These are phyloP conservation scores for Notocelia uddmanniana DNA, from an alignment of 2,888 invertebrate genomes.

Conservation along the genomic window DNA sequence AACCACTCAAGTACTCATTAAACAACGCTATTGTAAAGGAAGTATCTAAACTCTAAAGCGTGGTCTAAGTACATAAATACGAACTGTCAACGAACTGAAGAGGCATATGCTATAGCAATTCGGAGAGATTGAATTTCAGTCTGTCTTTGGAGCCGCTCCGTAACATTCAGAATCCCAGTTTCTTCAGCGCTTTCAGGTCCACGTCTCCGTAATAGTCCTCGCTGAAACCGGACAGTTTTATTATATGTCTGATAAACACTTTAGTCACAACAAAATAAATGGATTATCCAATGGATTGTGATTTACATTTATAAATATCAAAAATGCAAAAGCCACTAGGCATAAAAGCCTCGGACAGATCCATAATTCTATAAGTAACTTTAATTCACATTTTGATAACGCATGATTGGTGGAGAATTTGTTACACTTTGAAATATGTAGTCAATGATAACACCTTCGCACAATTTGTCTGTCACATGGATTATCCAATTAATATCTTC, in stretches of 20 bases:
- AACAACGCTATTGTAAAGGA: neutral
- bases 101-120: constrained; percentile 67
- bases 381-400: too few species aligned
- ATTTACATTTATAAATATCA: neutral
- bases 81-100: constrained; percentile 51
- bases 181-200: constrained; percentile 94
- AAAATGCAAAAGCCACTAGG: too few species aligned
- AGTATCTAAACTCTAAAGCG: too few species aligned
- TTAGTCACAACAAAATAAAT: neutral
- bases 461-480: too few species aligned
- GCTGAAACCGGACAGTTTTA: constrained; percentile 79
- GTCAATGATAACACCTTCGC: too few species aligned
- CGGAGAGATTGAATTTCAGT: constrained; percentile 76
- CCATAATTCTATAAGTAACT: neutral
- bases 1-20: neutral
- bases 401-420: too few species aligned
- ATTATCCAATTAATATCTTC: too few species aligned
- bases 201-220: constrained; percentile 97
- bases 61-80: too few species aligned
- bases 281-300: constrained; percentile 1
- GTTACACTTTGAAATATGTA: too few species aligned
- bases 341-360: neutral
- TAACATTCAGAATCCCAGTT: constrained; percentile 90
- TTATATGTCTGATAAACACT: neutral
- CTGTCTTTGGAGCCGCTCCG: constrained; percentile 82